Evolutionary conservation across 2,113 vertebrate species (phyloP), one percentile per base, ranked within the genome.

Genomic region (mouse (Mus musculus)): DNA sequence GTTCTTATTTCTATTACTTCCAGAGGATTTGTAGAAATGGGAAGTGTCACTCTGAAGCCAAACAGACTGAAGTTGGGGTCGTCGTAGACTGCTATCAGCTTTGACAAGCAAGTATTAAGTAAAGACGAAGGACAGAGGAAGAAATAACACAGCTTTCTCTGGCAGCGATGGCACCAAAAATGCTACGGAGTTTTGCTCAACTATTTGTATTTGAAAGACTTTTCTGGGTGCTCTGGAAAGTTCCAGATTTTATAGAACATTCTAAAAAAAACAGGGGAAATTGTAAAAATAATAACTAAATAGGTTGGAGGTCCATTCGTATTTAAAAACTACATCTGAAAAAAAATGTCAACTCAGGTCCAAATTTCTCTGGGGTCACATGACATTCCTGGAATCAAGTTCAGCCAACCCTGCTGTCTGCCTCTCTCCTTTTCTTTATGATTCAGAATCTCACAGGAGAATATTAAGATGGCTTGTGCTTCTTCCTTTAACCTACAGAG

Each of bases 11-110:
- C 95, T 95, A 94, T 92, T 95, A 94, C 76, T 89, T 87, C 67
- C 63, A 89, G 90, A 96, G 95, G 92, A 95, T 97, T 97, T 96
- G 59, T 52, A 90, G 71, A 97, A 97, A 97, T 97, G 69, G 95
- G 90, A 98, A 96, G 88, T 96, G 94, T 97, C 96, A 95, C 61
- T 97, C 94, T 92, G 61, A 80, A 33, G 59, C 77, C 39, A 92
- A 92, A 72, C 46, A 77, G 86, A 94, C 76, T 89, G 82, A 88
- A 86, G 85, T 92, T n/a, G 30, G 92, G 72, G 85, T 72, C 2
- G 85, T 72, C 2, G 5, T 78, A 28, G 92, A 87, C 91, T 95
- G 73, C 88, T 91, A 95, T 97, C 81, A 89, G 52, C 72, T 95
- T 76, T 97, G 97, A 95, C 96, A 97, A 88, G 96, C 85, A 93